Base-by-base conservation (phyloP, 30 jellyfish, hydroid and myxozoan genomes). In the Turritopsis dohrnii region DNA sequence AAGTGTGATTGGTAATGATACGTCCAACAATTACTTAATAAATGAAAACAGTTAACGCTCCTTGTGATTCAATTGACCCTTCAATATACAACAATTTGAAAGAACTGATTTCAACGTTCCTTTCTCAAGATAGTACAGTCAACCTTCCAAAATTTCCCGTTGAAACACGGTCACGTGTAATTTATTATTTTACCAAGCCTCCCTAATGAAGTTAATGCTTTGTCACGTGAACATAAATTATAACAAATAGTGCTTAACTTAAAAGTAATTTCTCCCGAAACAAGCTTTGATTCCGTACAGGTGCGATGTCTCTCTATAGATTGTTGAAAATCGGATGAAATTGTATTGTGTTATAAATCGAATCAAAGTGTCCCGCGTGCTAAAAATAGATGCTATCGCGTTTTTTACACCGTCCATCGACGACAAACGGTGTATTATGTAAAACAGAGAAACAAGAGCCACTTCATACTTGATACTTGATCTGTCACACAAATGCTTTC, bases 251-350 rank as follows among this genome's bases (percentile, higher is more conserved):
- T 41, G 60, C 60, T 41, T 41, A 41, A 41, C 60, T 41, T 41
- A 41, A 41, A 41, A 41, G 60, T 41, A 69, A 69, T 7, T n/a
- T 69, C 77, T 27, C 30, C 77, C 31, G 77, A 27, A 69, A 69
- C 30, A n/a, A 69, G 30, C 28, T 69, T 69, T 27, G 77, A n/a
- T 69, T 69, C 77, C 31, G 77, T 69, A 69, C 77, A 69, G 77
- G 77, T 69, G 77, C 77, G 77, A 69, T 69, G 77, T 69, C 77
- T 69, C 77, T 69, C 77, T n/a, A n/a, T 69, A 8, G 31, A 69
- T 69, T 69, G 77, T 69, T 69, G 28, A 27, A 41, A 41, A 41
- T 41, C 60, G 60, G 60, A 41, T 41, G 60, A 41, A 41, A 41
- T 27, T 69, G 30, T 69, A n/a, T 69, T 69, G 77, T 27, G 31